Percentiles rank a stretch among this genome's conserved stretches.
Conservation (phyloP, 2,797 vertebrate species). For the Rhinella marina region DNA sequence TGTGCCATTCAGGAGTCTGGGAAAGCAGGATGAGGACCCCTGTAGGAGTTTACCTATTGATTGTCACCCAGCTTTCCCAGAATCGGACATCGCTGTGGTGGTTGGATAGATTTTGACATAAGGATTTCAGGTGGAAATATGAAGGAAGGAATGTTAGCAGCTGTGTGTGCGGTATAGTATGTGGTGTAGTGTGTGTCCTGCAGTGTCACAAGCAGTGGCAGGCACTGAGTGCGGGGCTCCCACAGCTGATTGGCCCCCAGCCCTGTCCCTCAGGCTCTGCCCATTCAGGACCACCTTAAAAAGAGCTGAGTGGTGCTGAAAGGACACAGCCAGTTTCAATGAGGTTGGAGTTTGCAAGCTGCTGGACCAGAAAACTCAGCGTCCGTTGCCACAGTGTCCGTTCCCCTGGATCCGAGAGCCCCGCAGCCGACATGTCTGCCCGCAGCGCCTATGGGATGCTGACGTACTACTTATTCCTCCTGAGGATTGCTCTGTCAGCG, state of each 20-base stretch:
- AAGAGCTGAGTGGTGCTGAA: slow-evolving; percentile 11
- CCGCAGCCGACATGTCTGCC: slow-evolving; percentile 5
- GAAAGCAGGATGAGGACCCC: background rate
- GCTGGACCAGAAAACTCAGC: slow-evolving; percentile 33
- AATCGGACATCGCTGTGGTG: background rate
- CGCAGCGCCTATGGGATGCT: slow-evolving; percentile 19
- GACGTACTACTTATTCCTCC: slow-evolving; percentile 3
- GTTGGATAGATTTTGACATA: too few relatives aligned
- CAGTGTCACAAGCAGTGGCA: background rate
- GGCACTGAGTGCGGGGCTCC: background rate
- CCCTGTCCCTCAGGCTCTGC: slow-evolving; percentile 19
- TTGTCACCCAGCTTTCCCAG: background rate
- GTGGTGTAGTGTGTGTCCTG: background rate
- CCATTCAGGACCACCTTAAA: slow-evolving; percentile 42
- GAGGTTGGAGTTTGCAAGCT: slow-evolving; percentile 19
- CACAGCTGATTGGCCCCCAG: slow-evolving; percentile 20
- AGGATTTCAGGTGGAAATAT: background rate
- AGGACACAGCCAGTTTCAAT: background rate
- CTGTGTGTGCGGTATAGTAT: background rate
- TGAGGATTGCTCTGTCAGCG: background rate
- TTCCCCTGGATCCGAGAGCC: background rate
- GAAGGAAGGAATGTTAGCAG: background rate
- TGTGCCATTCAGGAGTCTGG: background rate
- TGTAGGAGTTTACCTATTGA: too few relatives aligned
- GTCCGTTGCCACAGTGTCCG: slow-evolving; percentile 12